phyloP scores from a whole-genome alignment of 2,888 invertebrate species.

The Rhogogaster chlorosoma region DNA sequence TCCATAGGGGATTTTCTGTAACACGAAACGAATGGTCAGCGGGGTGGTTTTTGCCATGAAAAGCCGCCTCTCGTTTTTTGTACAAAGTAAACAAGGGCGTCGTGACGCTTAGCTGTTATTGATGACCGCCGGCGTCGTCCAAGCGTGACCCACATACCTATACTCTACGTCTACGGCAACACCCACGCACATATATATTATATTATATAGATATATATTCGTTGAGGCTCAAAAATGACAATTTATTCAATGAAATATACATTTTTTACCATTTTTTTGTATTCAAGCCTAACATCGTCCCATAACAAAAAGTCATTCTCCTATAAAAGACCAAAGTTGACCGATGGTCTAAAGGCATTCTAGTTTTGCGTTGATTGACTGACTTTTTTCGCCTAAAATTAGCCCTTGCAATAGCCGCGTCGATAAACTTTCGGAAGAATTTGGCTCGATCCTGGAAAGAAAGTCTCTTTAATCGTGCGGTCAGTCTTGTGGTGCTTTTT shows the following conservation, averaged over 20 bases:
- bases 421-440: not conserved
- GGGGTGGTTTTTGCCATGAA: constrained; percentile 35
- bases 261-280: not conserved
- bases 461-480: not conserved
- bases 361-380: not conserved
- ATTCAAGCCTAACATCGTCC: not conserved
- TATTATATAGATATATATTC: not conserved
- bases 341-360: not conserved
- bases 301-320: not conserved
- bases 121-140: constrained; percentile 44
- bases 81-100: constrained; percentile 46
- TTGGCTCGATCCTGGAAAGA: not conserved
- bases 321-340: not conserved
- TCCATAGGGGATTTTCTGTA: constrained; percentile 34
- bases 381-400: not conserved
- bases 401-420: not conserved
- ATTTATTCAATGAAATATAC: not conserved
- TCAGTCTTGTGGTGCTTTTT: not conserved
- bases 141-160: constrained; percentile 41
- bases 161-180: not conserved
- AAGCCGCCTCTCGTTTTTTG: constrained; percentile 43
- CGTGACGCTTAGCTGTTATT: constrained; percentile 46
- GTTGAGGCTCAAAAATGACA: constrained; percentile 4
- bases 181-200: not conserved
- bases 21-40: constrained; percentile 48